Base-by-base conservation (phyloP, 1,140 invertebrate genomes). In the Scaptomyza hsui region DNA sequence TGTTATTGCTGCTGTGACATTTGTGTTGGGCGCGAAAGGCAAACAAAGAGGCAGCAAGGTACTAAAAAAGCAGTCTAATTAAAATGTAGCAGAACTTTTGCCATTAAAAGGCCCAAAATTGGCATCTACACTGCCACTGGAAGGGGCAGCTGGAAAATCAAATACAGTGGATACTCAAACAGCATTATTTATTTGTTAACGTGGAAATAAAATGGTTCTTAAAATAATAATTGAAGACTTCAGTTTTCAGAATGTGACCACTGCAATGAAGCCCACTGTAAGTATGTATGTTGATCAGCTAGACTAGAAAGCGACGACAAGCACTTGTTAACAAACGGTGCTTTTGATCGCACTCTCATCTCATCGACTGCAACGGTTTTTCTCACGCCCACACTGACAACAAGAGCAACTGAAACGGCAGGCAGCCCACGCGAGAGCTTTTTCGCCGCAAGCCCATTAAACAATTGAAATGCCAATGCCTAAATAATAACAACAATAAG, bases 21-120 rank as follows among this genome's bases (percentile, higher is more conserved):
- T 72, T 68, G 73, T 44, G 21, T 2, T 39, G 15, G 24, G 19
- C 35, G 24, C 15, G 15, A 21, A 12, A 10, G 32, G 32, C 55
- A 39, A 59, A 53, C 62, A 53, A 53, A 68, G 48, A 26, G 18
- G n/a, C 15, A 32, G 32, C 12, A n/a, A 1, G 32, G 21, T 10
- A 63, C 56, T 60, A 72, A 75, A 68, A 86, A 71, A 75, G 44
- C 71, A 62, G 78, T 82, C 82, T 88, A 88, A 88, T 86, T 86
- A 86, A 82, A 86, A 78, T 75, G 68, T 64, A 39, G 48, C 64
- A 60, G 53, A 81, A 80, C 61, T 85, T 74, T 21, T 47, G 49
- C 69, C 60, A 71, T 78, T 72, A 51, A 75, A 83, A 75, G 61
- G 63, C 67, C 15, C 51, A 47, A 83, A 75, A 83, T 78, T 83